Evolutionary conservation across 2,888 invertebrate species (phyloP).

Genomic region (Andrena praecox): DNA sequence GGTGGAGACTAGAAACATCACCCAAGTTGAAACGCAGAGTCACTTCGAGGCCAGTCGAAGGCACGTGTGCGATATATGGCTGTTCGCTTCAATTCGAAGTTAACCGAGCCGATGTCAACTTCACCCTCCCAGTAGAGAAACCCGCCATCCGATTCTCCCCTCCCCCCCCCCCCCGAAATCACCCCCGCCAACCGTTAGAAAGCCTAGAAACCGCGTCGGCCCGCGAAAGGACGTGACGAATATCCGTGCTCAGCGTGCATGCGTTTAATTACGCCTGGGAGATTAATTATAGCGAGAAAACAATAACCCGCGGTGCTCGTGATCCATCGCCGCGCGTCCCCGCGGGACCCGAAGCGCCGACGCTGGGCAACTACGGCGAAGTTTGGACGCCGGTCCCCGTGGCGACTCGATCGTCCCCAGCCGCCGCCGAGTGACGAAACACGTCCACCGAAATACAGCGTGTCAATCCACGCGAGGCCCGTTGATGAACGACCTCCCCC

Average conservation of each 20-base stretch:
- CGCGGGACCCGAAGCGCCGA: conserved; percentile 15
- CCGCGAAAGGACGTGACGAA: background rate
- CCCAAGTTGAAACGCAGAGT: background rate
- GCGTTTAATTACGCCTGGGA: conserved; percentile 26
- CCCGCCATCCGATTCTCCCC: background rate
- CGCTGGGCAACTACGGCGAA: conserved; percentile 12
- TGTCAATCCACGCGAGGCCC: background rate
- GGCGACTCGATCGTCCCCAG: conserved; percentile 4
- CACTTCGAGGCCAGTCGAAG: too few species aligned
- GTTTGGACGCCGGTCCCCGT: conserved; percentile 12
- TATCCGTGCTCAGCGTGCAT: background rate
- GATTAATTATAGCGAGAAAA: conserved; percentile 56
- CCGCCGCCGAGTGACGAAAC: background rate
- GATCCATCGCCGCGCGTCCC: conserved; percentile 60
- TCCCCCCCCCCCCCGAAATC: background rate
- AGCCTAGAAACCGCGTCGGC: background rate
- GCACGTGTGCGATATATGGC: too few species aligned
- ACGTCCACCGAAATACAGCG: background rate
- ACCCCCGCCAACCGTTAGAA: too few species aligned
- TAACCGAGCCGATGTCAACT: background rate
- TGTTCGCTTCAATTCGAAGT: too few species aligned
- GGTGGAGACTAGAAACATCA: background rate
- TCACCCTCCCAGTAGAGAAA: background rate
- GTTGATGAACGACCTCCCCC: conserved; percentile 30
- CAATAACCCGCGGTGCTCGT: conserved; percentile 61